Percentiles rank a stretch among this genome's conserved stretches.
Evolutionary conservation across 2,888 invertebrate species (phyloP).

Genomic region (Catonia carolina): DNA sequence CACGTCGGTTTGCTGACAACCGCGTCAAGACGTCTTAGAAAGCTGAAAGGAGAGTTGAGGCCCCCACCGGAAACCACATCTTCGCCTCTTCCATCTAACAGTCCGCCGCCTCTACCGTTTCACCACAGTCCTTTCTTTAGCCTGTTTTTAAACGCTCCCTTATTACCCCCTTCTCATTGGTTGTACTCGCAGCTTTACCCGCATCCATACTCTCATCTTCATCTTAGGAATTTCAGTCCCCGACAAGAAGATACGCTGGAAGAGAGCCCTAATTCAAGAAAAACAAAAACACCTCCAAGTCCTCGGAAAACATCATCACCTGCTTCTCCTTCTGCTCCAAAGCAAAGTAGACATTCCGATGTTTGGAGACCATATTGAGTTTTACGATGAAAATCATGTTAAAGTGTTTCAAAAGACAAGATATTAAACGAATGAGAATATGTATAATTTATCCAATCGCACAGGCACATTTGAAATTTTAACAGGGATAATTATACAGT

Average conservation of each 20-base stretch:
- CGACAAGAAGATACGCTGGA: constrained; percentile 21
- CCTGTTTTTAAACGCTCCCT: constrained; percentile 64
- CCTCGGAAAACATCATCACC: too few relatives aligned
- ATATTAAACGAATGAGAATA: too few relatives aligned
- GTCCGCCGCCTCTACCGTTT: constrained; percentile 36
- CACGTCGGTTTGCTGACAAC: constrained; percentile 28
- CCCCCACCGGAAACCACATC: constrained; percentile 39
- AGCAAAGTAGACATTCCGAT: constrained; percentile 53
- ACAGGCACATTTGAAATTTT: too few relatives aligned
- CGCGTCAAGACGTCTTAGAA: neutral
- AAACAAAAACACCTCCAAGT: constrained; percentile 25
- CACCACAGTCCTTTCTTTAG: constrained; percentile 37
- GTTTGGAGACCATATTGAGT: constrained; percentile 70
- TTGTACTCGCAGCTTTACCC: constrained; percentile 69
- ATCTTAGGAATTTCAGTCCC: constrained; percentile 13
- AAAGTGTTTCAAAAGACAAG: too few relatives aligned
- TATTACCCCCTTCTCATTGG: constrained; percentile 72
- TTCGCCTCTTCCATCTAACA: constrained; percentile 36
- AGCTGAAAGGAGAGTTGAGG: neutral
- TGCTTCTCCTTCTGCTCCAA: neutral
- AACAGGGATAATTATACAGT: too few relatives aligned
- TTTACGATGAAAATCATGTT: too few relatives aligned
- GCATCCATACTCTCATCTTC: constrained; percentile 39
- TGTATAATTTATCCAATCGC: too few relatives aligned
- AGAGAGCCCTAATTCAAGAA: constrained; percentile 21